Evolutionary conservation across 1,140 invertebrate genomes (phyloP).

Genomic region (Eriocheir sinensis): DNA sequence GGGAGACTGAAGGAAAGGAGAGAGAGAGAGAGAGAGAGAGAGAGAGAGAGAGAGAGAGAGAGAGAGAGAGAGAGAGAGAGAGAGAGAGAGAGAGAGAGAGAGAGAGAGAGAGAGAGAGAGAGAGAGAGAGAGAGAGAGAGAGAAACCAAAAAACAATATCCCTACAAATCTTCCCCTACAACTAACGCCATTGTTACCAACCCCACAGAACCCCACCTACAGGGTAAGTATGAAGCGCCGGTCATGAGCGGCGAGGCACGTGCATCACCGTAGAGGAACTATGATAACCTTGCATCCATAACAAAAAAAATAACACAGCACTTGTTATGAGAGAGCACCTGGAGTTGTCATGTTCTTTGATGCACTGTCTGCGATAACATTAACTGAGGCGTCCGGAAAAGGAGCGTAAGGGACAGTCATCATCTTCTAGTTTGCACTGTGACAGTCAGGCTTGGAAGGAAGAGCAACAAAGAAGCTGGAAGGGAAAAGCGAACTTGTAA

Average conservation of each 20-base stretch:
- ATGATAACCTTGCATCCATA: not conserved
- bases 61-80: conserved; percentile 4
- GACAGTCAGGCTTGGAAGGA: no score
- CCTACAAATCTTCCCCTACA: no score
- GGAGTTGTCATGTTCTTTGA: no score
- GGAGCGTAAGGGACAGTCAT: no score
- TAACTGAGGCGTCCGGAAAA: no score
- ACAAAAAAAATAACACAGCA: not conserved
- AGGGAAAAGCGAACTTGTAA: no score
- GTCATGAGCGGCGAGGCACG: not conserved
- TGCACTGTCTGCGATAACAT: no score
- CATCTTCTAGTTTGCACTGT: no score
- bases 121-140: not conserved
- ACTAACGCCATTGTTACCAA: not conserved
- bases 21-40: conserved; percentile 4
- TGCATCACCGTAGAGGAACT: not conserved
- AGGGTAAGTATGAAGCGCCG: not conserved
- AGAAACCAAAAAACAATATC: no score
- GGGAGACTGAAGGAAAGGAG: not conserved
- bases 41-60: conserved; percentile 4
- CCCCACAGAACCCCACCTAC: not conserved
- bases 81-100: not conserved
- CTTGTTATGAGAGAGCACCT: no score
- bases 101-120: not conserved
- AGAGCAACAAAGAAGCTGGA: no score